Percentiles rank a stretch among this genome's conserved stretches.
Evolutionary conservation across 2,888 invertebrate species (phyloP).

Genomic region (Hoplodrina blanda): DNA sequence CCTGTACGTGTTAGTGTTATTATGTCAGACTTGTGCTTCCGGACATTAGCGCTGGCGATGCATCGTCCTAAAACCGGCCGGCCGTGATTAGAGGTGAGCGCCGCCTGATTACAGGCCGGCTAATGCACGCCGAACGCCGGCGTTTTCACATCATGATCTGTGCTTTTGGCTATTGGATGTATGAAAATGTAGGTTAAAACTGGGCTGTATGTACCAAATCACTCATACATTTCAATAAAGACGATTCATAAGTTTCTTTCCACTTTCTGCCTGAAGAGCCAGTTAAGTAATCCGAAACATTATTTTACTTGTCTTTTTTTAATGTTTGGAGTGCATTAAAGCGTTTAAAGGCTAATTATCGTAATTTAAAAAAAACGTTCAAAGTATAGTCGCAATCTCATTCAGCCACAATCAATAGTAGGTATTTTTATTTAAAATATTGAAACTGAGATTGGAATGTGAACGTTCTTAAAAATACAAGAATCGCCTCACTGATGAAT

Average conservation of each 20-base stretch:
- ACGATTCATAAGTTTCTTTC: not conserved
- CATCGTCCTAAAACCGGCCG: slow-evolving; percentile 39
- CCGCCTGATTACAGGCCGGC: slow-evolving; percentile 73
- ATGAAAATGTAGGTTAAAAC: slow-evolving; percentile 13
- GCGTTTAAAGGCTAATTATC: too few species aligned
- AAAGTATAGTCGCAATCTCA: too few species aligned
- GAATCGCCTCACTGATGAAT: too few species aligned
- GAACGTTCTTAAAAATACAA: too few species aligned
- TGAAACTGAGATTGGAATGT: too few species aligned
- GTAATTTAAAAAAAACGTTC: too few species aligned
- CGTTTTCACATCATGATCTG: slow-evolving; percentile 60
- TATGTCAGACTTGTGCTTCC: slow-evolving; percentile 50
- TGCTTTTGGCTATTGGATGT: slow-evolving; percentile 28
- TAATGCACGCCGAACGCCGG: slow-evolving; percentile 68
- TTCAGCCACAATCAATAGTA: too few species aligned
- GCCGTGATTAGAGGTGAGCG: slow-evolving; percentile 68
- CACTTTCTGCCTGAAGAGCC: not conserved
- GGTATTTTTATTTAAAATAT: too few species aligned
- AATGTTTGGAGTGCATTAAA: too few species aligned
- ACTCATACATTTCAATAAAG: not conserved
- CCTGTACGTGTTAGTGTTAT: slow-evolving; percentile 23
- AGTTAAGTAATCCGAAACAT: slow-evolving; percentile 2
- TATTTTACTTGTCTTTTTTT: too few species aligned
- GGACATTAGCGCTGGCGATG: slow-evolving; percentile 47
- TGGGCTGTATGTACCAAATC: not conserved